Percentiles rank a stretch among this genome's conserved stretches.
phyloP scores from a whole-genome alignment of 1,140 invertebrate species.

The Ceratoteleas bidentatus region DNA sequence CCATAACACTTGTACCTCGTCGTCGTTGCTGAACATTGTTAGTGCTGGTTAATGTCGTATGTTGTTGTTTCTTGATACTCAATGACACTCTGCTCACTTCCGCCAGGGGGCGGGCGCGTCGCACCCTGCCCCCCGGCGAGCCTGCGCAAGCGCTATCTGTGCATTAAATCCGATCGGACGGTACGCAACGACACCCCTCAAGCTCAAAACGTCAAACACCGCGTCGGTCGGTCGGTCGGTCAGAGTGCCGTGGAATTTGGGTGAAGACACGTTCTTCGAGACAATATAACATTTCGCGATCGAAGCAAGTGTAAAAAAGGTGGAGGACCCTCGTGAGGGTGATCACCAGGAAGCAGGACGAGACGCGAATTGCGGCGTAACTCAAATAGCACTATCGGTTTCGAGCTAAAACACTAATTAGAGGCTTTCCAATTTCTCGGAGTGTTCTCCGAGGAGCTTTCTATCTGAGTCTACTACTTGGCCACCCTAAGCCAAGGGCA shows the following conservation, averaged over 20 bases:
- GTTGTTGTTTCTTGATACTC: constrained; percentile 80
- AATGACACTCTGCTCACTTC: constrained; percentile 60
- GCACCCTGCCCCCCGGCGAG: background rate
- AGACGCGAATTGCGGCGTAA: constrained; percentile 27
- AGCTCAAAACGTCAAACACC: constrained; percentile 48
- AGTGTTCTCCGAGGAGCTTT: constrained; percentile 37
- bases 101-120: constrained; percentile 8
- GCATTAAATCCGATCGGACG: constrained; percentile 45
- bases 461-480: constrained; percentile 61
- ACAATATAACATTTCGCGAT: constrained; percentile 58
- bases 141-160: constrained; percentile 29
- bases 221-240: too few relatives aligned
- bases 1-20: constrained; percentile 64
- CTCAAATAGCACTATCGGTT: constrained; percentile 36
- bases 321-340: too few relatives aligned
- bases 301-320: constrained; percentile 13
- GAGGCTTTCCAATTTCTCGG: constrained; percentile 44
- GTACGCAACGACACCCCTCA: constrained; percentile 27
- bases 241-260: constrained; percentile 66
- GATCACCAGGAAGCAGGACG: background rate
- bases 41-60: constrained; percentile 79
- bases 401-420: constrained; percentile 41
- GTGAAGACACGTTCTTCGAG: constrained; percentile 53
- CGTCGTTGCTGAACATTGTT: constrained; percentile 71
- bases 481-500: constrained; percentile 77